Conservation (phyloP, 2,888 invertebrate genomes). For the Eilema griseolum region DNA sequence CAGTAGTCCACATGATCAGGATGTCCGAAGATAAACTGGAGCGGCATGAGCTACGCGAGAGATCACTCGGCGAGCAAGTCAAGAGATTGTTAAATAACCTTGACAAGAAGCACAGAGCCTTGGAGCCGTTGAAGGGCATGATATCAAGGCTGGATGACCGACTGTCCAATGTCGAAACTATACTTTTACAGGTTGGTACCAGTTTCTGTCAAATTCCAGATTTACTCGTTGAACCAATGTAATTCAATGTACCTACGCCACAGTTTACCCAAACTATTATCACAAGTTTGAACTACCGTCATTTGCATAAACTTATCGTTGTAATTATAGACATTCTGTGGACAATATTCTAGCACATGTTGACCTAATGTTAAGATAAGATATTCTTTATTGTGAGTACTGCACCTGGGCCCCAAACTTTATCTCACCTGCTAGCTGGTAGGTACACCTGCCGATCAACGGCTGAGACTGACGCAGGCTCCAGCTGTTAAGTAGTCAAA, state of each 20-base stretch:
- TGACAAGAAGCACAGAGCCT: constrained; percentile 90
- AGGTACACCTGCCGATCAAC: neutral
- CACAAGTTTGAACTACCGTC: neutral
- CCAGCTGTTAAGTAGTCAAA: neutral
- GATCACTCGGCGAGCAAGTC: constrained; percentile 92
- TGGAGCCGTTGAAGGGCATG: constrained; percentile 90
- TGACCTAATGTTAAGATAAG: neutral
- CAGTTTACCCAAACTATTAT: neutral
- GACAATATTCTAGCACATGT: neutral
- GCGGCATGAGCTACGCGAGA: constrained; percentile 93
- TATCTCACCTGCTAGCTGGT: neutral
- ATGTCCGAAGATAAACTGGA: constrained; percentile 94
- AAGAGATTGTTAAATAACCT: constrained; percentile 91
- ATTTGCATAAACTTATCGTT: neutral
- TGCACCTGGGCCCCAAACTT: neutral
- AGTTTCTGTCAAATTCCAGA: neutral
- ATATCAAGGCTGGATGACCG: constrained; percentile 91
- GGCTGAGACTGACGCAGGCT: neutral
- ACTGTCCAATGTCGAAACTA: constrained; percentile 91
- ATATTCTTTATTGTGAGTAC: neutral
- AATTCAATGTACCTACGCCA: neutral
- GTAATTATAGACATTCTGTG: neutral
- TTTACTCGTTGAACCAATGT: neutral
- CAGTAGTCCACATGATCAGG: constrained; percentile 93
- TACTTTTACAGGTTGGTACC: constrained; percentile 88